These are phyloP conservation scores for Hippoglossus stenolepis DNA, from an alignment of 2,113 vertebrate species.

Conservation along the genomic window DNA sequence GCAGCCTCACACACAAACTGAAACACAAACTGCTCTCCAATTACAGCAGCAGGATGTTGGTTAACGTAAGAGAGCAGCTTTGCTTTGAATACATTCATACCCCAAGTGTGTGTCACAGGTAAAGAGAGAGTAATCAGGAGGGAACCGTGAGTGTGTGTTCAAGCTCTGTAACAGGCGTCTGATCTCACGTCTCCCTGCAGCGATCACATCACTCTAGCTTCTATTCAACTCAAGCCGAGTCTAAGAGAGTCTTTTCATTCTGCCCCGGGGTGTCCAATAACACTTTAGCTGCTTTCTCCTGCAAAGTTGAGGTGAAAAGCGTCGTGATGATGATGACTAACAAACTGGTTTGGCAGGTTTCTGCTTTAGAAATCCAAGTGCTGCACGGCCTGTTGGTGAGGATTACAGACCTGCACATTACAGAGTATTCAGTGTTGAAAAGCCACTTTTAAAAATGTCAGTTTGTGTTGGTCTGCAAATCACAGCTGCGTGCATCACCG, in stretches of 20 bases:
- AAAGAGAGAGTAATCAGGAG: background rate
- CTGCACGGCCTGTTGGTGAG: background rate
- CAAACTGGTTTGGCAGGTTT: constrained; percentile 5
- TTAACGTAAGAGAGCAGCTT: background rate
- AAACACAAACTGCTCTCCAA: no score
- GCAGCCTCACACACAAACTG: no score
- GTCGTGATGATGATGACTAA: background rate
- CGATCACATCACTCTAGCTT: constrained; percentile 48
- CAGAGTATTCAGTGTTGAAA: background rate
- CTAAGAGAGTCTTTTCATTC: constrained; percentile 41
- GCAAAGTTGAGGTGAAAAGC: background rate
- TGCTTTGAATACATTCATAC: background rate
- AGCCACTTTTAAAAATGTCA: background rate
- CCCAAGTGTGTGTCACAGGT: background rate
- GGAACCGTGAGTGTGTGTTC: background rate
- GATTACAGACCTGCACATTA: background rate
- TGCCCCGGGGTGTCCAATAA: constrained; percentile 19
- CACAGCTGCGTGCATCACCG: no score
- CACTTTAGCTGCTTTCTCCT: background rate
- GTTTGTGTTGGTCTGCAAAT: no score
- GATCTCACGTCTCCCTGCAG: constrained; percentile 17
- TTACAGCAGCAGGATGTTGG: background rate
- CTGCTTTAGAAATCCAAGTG: background rate
- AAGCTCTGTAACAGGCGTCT: constrained; percentile 3
- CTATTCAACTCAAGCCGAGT: constrained; percentile 40